These are phyloP conservation scores for Axinella damicornis DNA, from an alignment of 37 sponge, comb jelly and placozoan species.

Conservation along the genomic window DNA sequence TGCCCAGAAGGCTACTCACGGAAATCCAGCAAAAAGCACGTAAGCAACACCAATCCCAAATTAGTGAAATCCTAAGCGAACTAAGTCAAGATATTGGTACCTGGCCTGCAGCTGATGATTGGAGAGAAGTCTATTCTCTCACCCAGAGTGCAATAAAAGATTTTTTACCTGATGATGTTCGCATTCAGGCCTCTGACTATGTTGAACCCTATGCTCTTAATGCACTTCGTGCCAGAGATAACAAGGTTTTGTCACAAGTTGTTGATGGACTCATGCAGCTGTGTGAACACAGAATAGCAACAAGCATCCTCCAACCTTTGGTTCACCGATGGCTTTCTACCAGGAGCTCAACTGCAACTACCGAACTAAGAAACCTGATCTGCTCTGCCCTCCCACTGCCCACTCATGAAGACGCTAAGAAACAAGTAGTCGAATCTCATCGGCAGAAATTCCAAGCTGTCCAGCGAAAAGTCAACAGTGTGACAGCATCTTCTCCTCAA, in stretches of 20 bases:
- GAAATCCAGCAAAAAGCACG: slow-evolving; percentile 6
- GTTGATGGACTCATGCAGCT: background rate
- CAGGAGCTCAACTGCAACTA: background rate
- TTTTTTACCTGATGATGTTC: too few species aligned
- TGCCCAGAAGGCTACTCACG: background rate
- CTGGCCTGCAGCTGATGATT: too few species aligned
- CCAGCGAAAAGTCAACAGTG: too few species aligned
- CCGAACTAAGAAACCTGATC: background rate
- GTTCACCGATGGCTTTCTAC: background rate
- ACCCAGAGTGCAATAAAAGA: too few species aligned
- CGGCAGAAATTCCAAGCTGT: too few species aligned
- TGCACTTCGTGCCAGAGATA: background rate
- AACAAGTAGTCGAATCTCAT: background rate
- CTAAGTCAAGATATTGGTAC: too few species aligned
- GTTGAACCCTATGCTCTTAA: background rate
- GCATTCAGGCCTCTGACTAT: too few species aligned
- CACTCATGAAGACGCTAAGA: slow-evolving; percentile 13
- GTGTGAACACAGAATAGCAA: background rate
- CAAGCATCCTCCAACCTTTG: background rate
- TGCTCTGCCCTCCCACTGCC: background rate
- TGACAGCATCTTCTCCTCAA: too few species aligned
- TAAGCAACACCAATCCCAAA: background rate
- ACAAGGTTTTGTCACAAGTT: background rate
- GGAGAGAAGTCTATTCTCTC: too few species aligned
- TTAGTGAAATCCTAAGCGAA: background rate